Evolutionary conservation across 1,140 invertebrate species (phyloP).

Genomic region (Trichomalopsis sarcophagae): DNA sequence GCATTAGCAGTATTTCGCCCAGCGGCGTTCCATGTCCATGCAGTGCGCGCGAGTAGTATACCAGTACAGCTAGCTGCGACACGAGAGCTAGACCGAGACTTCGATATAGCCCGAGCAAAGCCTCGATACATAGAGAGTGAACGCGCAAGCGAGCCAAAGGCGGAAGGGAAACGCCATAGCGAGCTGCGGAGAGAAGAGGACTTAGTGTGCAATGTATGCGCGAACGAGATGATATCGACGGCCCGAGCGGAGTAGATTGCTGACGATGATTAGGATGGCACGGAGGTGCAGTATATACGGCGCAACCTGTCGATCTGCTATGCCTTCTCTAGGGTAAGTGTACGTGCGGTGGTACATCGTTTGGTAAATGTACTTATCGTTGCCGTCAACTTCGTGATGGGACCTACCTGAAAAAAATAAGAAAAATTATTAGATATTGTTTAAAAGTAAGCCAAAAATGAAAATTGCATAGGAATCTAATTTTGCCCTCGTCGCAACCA

Average conservation of each 20-base stretch:
- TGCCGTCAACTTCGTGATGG: no score
- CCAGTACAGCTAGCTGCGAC: neutral
- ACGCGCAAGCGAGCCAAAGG: neutral
- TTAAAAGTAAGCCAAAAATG: no score
- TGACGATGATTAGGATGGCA: neutral
- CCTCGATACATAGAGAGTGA: neutral
- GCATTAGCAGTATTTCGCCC: neutral
- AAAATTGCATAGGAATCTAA: no score
- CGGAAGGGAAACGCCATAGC: neutral
- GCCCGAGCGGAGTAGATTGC: neutral
- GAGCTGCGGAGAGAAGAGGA: neutral
- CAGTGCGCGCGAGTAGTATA: neutral
- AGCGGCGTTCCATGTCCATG: neutral
- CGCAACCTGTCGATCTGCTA: no score
- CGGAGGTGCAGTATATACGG: no score
- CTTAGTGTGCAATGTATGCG: constrained; percentile 6
- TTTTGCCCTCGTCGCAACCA: no score
- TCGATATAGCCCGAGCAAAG: neutral
- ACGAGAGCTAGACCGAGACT: neutral
- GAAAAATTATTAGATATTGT: no score
- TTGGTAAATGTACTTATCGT: no score
- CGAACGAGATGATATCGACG: neutral
- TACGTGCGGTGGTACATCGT: no score
- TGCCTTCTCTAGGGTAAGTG: no score
- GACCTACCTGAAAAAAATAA: no score